Base-by-base conservation (phyloP, 2,888 invertebrate species). In the Aelia acuminata region DNA sequence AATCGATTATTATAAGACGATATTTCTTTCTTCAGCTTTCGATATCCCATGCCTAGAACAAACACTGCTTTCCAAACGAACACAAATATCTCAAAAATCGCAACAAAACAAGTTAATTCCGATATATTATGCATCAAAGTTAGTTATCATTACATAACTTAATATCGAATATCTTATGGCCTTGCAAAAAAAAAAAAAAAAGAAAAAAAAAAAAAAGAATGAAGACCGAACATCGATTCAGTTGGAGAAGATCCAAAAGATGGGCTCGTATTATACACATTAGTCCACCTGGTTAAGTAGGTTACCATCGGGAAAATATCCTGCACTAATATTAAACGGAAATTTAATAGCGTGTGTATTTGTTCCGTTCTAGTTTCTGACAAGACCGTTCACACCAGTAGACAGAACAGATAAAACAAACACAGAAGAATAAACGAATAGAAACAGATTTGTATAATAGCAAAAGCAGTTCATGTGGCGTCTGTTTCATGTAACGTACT, bases 331-430 rank as follows among this genome's bases (percentile, higher is more conserved):
- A 70, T 70, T 70, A 70, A 70, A 70, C 63, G 35, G 63, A 15
- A 31, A 70, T 31, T 70, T 70, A 70, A 70, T 70, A 70, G 63
- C 20, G 31, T 70, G 63, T 70, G 8, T 70, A 70, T 70, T 70
- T 35, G 63, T 70, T 70, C 63, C 22, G 63, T 70, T 70, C 63
- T 35, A 26, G 31, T 70, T 35, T 70, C 63, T 31, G 0, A 4
- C 0, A 26, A n/a, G n/a, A n/a, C 18, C 20, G 63, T 70, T 70
- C 63, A 7, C 63, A 7, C 8, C 31, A 35, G n/a, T 2, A 53
- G 57, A 15, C n/a, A 53, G 53, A 53, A 26, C 26, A 57, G 3
- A 15, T 31, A 18, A 18, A 35, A 5, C 31, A 70, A 70, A 70
- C 63, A 70, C 31, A 35, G 20, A 31, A 20, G 63, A 20, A 20